phyloP scores from a whole-genome alignment of 1,140 invertebrate genomes.

The Megalonaias nervosa region DNA sequence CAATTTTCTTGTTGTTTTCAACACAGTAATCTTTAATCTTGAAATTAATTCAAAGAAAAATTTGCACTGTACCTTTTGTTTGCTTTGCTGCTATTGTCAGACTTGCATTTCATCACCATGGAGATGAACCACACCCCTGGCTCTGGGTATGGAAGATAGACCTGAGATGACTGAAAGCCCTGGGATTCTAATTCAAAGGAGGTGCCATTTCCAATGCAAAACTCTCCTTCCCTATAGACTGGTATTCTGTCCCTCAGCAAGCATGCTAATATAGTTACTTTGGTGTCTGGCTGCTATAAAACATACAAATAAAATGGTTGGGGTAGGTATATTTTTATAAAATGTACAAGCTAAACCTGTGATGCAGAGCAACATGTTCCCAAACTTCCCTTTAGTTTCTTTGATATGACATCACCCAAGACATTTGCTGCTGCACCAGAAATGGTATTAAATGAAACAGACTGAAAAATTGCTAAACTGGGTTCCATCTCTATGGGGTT shows the following conservation, averaged over 20 bases:
- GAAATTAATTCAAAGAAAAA: not conserved
- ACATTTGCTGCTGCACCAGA: too few relatives aligned
- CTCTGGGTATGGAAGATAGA: conserved; percentile 48
- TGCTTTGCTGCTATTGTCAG: conserved; percentile 31
- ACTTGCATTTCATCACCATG: conserved; percentile 50
- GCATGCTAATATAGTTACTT: conserved; percentile 25
- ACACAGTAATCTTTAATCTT: not conserved
- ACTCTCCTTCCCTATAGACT: conserved; percentile 8
- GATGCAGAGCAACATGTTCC: not conserved
- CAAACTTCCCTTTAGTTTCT: too few relatives aligned
- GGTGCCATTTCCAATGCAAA: conserved; percentile 18
- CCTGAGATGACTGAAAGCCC: conserved; percentile 6
- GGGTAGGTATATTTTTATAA: not conserved
- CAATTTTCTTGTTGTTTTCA: conserved; percentile 69
- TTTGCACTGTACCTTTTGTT: not conserved
- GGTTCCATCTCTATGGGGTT: too few relatives aligned
- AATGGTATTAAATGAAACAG: too few relatives aligned
- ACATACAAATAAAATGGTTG: not conserved
- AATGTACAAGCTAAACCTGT: not conserved
- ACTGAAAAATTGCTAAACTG: too few relatives aligned
- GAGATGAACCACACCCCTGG: conserved; percentile 76
- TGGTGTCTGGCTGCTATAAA: conserved; percentile 9
- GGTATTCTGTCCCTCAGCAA: conserved; percentile 19
- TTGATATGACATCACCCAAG: too few relatives aligned
- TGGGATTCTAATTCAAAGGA: conserved; percentile 8